Conservation (phyloP, 1,140 invertebrate species). For the Habropoda laboriosa region DNA sequence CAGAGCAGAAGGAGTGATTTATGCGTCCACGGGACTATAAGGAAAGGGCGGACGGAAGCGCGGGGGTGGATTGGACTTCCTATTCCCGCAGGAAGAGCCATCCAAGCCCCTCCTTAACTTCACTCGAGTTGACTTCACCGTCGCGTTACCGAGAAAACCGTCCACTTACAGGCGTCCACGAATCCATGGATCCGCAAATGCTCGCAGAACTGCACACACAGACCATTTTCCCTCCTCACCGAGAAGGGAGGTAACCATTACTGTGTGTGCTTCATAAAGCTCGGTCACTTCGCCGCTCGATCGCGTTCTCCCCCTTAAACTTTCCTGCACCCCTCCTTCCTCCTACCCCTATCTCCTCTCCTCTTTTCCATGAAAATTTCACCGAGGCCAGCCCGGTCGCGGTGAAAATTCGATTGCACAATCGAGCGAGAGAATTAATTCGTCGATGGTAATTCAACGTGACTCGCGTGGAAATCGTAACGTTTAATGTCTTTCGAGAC, state of each 20-base stretch:
- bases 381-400: neutral
- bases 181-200: constrained; percentile 37
- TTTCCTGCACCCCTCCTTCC: neutral
- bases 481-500: no score
- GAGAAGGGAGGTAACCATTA: constrained; percentile 55
- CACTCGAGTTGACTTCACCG: constrained; percentile 67
- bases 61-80: constrained; percentile 75
- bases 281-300: constrained; percentile 63
- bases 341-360: neutral
- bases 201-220: constrained; percentile 21
- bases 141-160: constrained; percentile 56
- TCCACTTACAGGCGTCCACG: constrained; percentile 47
- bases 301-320: constrained; percentile 39
- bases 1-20: constrained; percentile 69
- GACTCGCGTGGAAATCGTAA: constrained; percentile 1
- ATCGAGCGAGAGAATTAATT: constrained; percentile 31
- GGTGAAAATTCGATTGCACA: constrained; percentile 20
- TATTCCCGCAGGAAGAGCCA: constrained; percentile 72
- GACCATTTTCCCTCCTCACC: constrained; percentile 22
- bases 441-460: neutral
- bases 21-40: constrained; percentile 72
- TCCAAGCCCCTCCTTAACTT: constrained; percentile 67
- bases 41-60: constrained; percentile 73
- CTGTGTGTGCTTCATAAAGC: constrained; percentile 68
- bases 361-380: constrained; percentile 31